Evolutionary conservation across 2,888 invertebrate genomes (phyloP), one percentile per base, ranked within the genome.

Genomic region (Drosophila acutilabella): DNA sequence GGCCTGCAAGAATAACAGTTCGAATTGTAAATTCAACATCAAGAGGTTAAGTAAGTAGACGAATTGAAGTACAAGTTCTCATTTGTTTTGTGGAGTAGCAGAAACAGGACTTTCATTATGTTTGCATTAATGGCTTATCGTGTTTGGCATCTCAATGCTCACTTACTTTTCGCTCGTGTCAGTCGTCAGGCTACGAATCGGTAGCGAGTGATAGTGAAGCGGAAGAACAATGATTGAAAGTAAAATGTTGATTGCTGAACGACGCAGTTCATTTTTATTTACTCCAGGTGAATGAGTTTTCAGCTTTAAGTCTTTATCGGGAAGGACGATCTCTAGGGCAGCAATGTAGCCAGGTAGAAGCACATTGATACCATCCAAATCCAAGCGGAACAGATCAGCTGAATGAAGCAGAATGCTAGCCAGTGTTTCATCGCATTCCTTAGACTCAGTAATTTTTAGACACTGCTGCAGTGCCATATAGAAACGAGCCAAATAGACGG

Each of bases 141-240:
- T 4, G 3, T 18, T 30, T 30, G 8, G 2, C 30, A 11, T 14
- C 13, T 14, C 4, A 30, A 7, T 30, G 30, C 1, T 1, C 7
- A 80, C 88, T 69, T 40, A 93, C 93, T 92, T 92, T 36, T 93
- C 94, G 70, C 93, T 93, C 53, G 94, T 93, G 20, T 94, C 94
- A 6, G 89, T 88, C 36, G 94, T 94, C 60, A 96, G 93, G 91
- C 96, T 96, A 1, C 95, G 95, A 42, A 96, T 96, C 4, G 94
- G 93, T 68, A 96, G 92, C 71, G 95, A 95, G 91, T 95, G 96
- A 91, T 98, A 99, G 93, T 99, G 98, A 64, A 98, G 94, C 0
- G 99, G 99, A 88, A 99, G 94, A 16, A 97, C 96, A 71, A 99
- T 94, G 92, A 99, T 95, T 1, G 99, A 99, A 77, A 98, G 93